Conservation (phyloP, 2,888 invertebrate genomes). For the Dromius quadrimaculatus region DNA sequence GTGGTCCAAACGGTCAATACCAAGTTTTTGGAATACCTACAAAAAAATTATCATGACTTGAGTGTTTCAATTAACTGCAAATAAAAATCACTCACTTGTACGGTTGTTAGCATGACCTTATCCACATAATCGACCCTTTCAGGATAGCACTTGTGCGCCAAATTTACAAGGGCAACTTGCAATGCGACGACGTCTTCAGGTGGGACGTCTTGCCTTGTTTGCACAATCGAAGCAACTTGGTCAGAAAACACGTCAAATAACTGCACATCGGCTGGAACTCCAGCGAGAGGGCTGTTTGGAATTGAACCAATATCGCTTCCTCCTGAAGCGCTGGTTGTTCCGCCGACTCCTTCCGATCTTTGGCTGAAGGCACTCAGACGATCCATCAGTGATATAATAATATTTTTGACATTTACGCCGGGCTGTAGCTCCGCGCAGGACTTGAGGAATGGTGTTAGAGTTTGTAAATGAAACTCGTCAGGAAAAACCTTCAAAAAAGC, state of each 20-base stretch:
- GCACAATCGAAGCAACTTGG: slow-evolving; percentile 94
- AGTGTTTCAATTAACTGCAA: neutral
- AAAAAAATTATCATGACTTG: slow-evolving; percentile 13
- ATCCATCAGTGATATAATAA: slow-evolving; percentile 96
- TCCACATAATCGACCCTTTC: slow-evolving; percentile 95
- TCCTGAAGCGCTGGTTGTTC: slow-evolving; percentile 40
- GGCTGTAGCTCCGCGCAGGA: slow-evolving; percentile 97
- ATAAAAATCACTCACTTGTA: slow-evolving; percentile 65
- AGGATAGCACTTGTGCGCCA: slow-evolving; percentile 97
- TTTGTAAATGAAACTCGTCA: slow-evolving; percentile 98
- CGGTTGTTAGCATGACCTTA: slow-evolving; percentile 91
- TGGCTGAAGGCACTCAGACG: slow-evolving; percentile 87
- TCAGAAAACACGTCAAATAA: slow-evolving; percentile 98
- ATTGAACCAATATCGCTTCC: slow-evolving; percentile 20
- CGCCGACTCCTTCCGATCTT: slow-evolving; percentile 73
- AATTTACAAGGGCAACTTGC: slow-evolving; percentile 93
- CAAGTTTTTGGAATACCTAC: slow-evolving; percentile 84
- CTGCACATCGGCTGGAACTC: slow-evolving; percentile 87
- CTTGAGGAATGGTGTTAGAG: slow-evolving; percentile 93
- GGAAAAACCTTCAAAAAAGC: slow-evolving; percentile 82
- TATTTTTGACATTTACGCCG: slow-evolving; percentile 97
- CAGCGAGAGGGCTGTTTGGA: slow-evolving; percentile 63
- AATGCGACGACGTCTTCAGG: slow-evolving; percentile 95
- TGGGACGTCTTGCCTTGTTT: slow-evolving; percentile 95
- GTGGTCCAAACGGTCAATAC: slow-evolving; percentile 83